Evolutionary conservation across 2,888 invertebrate genomes (phyloP), one percentile per base, ranked within the genome.

Genomic region (Amiota mariae): DNA sequence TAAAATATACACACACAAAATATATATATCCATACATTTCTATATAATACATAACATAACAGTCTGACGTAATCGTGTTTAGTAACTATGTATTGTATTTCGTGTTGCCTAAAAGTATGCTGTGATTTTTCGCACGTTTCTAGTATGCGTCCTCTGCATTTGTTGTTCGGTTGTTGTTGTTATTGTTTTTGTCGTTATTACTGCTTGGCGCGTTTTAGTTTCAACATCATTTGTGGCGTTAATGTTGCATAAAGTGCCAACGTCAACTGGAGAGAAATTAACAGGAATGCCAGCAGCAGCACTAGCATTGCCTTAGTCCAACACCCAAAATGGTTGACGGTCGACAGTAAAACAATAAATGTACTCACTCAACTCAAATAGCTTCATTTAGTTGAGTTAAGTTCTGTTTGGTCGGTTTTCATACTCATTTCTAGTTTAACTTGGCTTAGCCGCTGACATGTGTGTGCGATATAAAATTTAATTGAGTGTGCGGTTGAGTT

Each of bases 311-410:
- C 11, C 59, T 59, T 11, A 10, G 59, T 59, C 59, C 24, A 59
- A 20, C 11, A n/a, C 8, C 20, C 36, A 36, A 36, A 36, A 36
- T 24, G 24, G 2, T 24, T 3, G 24, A 24, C 36, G 36, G 36
- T 36, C 8, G 36, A 36, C 36, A 15, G 59, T 68, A 68, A 68
- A 68, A 68, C 67, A 68, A 68, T 51, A 68, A 68, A 68, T 68
- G 67, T 18, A 68, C 54, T 36, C 36, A 36, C 36, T 68, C 67
- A 68, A 54, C 59, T 9, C 67, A 68, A 68, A 68, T 68, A 24
- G 67, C 67, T 49, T 68, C 24, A 68, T 51, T 68, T 20, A 54
- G 24, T 68, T 54, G 13, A 18, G 20, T 51, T 51, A 51, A 10
- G 66, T 66, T 66, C 54, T n/a, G 13, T 54, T 59, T 59, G 59